These are phyloP conservation scores for Stictonetta naevosa DNA, from an alignment of 2,113 vertebrate species.

Conservation along the genomic window DNA sequence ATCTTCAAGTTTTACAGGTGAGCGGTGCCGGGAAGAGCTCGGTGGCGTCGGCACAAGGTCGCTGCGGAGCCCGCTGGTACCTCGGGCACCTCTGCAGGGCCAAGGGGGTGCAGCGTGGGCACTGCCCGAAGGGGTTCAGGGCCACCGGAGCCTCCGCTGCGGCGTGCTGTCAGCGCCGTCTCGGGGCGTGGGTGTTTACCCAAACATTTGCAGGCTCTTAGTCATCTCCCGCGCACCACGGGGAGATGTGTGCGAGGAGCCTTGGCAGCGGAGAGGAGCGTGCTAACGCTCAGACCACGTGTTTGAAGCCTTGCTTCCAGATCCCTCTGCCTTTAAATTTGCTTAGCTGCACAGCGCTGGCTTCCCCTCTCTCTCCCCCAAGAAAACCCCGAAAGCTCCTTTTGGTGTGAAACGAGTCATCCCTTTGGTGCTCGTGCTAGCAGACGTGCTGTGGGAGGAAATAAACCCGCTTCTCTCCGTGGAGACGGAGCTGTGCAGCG, in stretches of 20 bases:
- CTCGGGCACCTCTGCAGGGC: accelerated
- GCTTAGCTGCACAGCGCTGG: background rate
- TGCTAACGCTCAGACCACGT: background rate
- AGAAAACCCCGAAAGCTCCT: background rate
- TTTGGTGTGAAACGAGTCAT: background rate
- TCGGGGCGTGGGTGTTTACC: background rate
- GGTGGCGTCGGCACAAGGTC: accelerated
- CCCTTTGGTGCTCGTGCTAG: background rate
- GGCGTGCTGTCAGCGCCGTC: accelerated
- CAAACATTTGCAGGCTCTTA: background rate
- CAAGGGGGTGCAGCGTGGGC: accelerated
- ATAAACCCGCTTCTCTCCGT: background rate
- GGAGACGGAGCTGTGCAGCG: accelerated
- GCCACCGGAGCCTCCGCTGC: background rate
- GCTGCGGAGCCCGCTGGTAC: accelerated
- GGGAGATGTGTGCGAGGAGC: background rate
- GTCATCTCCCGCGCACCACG: background rate
- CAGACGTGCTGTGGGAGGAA: background rate
- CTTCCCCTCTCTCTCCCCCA: background rate
- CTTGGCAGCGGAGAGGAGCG: background rate
- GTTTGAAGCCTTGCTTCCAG: background rate
- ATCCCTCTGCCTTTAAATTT: background rate
- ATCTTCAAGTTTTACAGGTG: slow-evolving; percentile 94
- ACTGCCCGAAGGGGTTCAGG: accelerated
- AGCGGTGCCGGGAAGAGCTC: background rate